Evolutionary conservation across 2,113 vertebrate genomes (phyloP).

Genomic region (Emydocephalus ijimae): DNA sequence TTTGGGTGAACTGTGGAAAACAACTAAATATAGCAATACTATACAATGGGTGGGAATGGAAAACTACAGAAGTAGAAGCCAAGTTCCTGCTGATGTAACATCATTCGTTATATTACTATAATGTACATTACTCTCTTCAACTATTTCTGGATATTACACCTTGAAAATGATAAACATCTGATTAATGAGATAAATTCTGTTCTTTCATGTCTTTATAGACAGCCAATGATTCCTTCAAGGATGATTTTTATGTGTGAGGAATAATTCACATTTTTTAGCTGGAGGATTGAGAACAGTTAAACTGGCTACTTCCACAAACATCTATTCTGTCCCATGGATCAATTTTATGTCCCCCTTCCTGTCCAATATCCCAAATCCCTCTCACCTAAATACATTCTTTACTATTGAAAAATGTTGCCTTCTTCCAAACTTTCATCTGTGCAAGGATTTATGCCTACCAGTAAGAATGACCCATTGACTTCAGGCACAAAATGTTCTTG

Average conservation of each 20-base stretch:
- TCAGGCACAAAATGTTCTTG: not conserved
- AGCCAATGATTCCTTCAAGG: constrained; percentile 55
- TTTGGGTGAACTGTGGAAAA: constrained; percentile 69
- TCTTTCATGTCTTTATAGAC: constrained; percentile 56
- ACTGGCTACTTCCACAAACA: not conserved
- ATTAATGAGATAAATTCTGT: constrained; percentile 63
- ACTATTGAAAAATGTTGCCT: not conserved
- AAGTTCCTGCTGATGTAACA: constrained; percentile 66
- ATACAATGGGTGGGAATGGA: constrained; percentile 74
- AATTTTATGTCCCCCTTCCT: not conserved
- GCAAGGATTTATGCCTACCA: not conserved
- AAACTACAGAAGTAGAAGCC: constrained; percentile 71
- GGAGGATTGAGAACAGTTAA: constrained; percentile 10
- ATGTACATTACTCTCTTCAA: constrained; percentile 64
- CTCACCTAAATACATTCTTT: not conserved
- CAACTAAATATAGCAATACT: constrained; percentile 76
- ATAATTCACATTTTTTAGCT: constrained; percentile 40
- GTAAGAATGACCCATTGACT: not conserved
- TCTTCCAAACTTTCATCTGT: not conserved
- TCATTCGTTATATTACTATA: constrained; percentile 73
- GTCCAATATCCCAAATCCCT: too few species aligned
- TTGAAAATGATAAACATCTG: constrained; percentile 64
- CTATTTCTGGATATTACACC: constrained; percentile 55
- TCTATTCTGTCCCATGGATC: not conserved
- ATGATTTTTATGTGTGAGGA: constrained; percentile 38